Evolutionary conservation across 1,140 invertebrate species (phyloP).

Genomic region (Oryzaephilus surinamensis): DNA sequence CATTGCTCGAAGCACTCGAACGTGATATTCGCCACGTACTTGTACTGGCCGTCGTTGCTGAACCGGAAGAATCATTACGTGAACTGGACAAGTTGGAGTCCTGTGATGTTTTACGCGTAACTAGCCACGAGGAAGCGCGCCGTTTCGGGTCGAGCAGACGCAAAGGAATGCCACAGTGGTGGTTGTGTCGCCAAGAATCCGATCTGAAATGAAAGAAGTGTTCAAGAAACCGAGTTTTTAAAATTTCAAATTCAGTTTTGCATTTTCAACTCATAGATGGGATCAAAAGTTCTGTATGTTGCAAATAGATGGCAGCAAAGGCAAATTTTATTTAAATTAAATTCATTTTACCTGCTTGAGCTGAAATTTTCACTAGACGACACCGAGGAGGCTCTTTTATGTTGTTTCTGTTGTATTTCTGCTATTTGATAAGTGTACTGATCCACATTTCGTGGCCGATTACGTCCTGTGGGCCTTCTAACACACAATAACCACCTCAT

Average conservation of each 20-base stretch:
- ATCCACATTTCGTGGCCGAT: slow-evolving; percentile 43
- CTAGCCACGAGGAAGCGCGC: slow-evolving; percentile 72
- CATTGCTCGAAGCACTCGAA: slow-evolving; percentile 55
- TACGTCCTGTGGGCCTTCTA: slow-evolving; percentile 22
- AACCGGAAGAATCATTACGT: slow-evolving; percentile 79
- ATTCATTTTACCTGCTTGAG: too few relatives aligned
- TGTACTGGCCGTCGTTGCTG: slow-evolving; percentile 72
- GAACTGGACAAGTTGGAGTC: slow-evolving; percentile 81
- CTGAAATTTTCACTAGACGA: slow-evolving; percentile 84
- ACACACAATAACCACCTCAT: slow-evolving; percentile 37
- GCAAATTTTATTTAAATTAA: too few relatives aligned
- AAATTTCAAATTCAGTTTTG: too few relatives aligned
- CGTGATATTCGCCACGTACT: slow-evolving; percentile 74
- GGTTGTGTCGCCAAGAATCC: slow-evolving; percentile 71
- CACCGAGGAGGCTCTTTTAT: slow-evolving; percentile 66
- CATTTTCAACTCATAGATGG: too few relatives aligned
- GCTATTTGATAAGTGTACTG: slow-evolving; percentile 73
- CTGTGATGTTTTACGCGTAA: slow-evolving; percentile 79
- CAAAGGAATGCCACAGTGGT: slow-evolving; percentile 64
- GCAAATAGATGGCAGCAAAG: too few relatives aligned
- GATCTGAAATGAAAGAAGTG: slow-evolving; percentile 51
- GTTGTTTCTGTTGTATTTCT: slow-evolving; percentile 63
- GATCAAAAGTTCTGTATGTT: too few relatives aligned
- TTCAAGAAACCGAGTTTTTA: too few relatives aligned
- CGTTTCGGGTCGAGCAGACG: slow-evolving; percentile 62